A percentile compares a stretch with the other conserved stretches of the same genome.
Conservation (phyloP, 2,888 invertebrate species). For the Dione juno region DNA sequence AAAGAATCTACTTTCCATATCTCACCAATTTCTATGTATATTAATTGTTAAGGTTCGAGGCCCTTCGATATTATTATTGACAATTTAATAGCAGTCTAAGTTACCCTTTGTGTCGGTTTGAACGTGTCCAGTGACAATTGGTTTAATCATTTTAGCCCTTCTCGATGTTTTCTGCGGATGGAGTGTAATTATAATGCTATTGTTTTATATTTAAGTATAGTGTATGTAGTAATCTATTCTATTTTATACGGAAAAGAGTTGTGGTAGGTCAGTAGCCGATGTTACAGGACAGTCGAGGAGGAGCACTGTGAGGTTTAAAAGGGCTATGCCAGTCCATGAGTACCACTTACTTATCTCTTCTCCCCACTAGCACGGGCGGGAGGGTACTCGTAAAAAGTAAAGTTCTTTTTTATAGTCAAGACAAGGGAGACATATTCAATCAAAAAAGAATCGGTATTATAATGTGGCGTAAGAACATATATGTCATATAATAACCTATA, state of each 20-base stretch:
- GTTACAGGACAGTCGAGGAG: no score
- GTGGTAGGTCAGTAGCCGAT: no score
- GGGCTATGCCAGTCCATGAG: no score
- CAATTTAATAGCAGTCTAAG: slow-evolving; percentile 18
- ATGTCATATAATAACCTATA: no score
- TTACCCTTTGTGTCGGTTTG: slow-evolving; percentile 3
- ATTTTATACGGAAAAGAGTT: neutral
- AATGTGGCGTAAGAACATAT: no score
- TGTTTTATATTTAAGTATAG: neutral
- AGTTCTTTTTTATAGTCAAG: no score
- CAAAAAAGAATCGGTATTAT: no score
- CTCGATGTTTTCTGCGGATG: slow-evolving; percentile 35
- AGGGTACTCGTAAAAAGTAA: no score
- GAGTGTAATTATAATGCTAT: slow-evolving; percentile 30
- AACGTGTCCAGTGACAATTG: slow-evolving; percentile 34
- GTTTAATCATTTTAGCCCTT: slow-evolving; percentile 28
- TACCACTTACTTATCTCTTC: no score
- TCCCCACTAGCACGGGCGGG: no score
- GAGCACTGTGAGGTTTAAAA: no score
- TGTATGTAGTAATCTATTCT: neutral
- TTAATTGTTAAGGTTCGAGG: neutral
- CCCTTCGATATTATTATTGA: slow-evolving; percentile 14
- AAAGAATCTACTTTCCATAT: slow-evolving; percentile 16
- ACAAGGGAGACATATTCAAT: no score
- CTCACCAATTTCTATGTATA: slow-evolving; percentile 18